Evolutionary conservation across 2,888 invertebrate genomes (phyloP).

Genomic region (Neria commutata): DNA sequence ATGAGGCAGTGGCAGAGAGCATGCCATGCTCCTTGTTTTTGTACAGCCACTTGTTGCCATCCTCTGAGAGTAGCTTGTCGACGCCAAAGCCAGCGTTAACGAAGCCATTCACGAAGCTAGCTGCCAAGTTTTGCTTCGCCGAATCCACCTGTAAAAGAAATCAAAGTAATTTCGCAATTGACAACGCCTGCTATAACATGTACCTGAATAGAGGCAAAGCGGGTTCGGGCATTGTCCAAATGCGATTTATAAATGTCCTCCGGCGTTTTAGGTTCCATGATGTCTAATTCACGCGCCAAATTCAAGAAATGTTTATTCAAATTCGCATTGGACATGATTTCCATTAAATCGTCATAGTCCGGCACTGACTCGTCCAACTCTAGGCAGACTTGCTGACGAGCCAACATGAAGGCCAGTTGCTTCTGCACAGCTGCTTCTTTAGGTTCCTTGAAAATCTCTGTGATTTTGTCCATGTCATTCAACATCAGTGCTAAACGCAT

Average conservation of each 20-base stretch:
- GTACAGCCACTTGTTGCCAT: conserved; percentile 85
- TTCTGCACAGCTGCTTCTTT: conserved; percentile 83
- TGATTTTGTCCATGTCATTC: conserved; percentile 79
- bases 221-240: conserved; percentile 84
- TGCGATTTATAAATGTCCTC: conserved; percentile 99
- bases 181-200: no score
- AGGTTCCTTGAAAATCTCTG: conserved; percentile 83
- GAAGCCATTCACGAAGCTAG: conserved; percentile 98
- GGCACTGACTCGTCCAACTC: conserved; percentile 73
- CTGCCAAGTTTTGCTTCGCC: conserved; percentile 93
- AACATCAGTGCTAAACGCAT: conserved; percentile 90
- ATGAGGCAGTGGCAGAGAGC: conserved; percentile 95
- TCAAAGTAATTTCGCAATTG: no score
- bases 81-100: conserved; percentile 98
- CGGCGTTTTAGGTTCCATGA: conserved; percentile 98
- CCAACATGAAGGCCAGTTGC: conserved; percentile 95
- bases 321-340: conserved; percentile 93
- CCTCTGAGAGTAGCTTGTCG: conserved; percentile 91
- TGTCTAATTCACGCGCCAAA: conserved; percentile 95
- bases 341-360: conserved; percentile 78
- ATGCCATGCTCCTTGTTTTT: conserved; percentile 98
- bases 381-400: conserved; percentile 89
- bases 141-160: conserved; percentile 73
- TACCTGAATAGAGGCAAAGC: conserved; percentile 73
- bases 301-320: conserved; percentile 92